These are phyloP conservation scores for Anthonomus grandis DNA, from an alignment of 1,140 invertebrate species.

Conservation along the genomic window DNA sequence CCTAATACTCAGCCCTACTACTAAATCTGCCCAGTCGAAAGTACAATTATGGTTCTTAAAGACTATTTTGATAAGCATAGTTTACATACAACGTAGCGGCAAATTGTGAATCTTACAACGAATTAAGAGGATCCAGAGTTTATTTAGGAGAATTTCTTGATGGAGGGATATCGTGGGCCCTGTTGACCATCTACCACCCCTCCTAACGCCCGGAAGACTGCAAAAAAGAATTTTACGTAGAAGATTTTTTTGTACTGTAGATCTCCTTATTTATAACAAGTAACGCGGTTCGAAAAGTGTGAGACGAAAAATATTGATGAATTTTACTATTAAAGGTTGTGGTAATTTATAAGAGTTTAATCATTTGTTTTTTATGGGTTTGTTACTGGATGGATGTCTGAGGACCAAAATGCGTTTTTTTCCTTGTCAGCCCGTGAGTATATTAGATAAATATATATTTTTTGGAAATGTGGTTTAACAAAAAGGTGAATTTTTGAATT, in stretches of 20 bases:
- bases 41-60: slow-evolving; percentile 13
- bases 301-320: slow-evolving; percentile 5
- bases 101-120: no score
- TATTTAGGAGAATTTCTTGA: no score
- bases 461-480: no score
- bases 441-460: no score
- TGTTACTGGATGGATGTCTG: background rate
- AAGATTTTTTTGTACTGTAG: slow-evolving; percentile 10
- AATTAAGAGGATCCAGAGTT: no score
- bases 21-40: slow-evolving; percentile 9
- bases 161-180: no score
- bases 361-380: background rate
- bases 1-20: no score
- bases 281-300: background rate
- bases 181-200: no score
- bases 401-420: slow-evolving; percentile 2
- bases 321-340: slow-evolving; percentile 23
- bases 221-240: slow-evolving; percentile 8
- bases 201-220: no score
- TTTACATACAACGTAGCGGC: no score
- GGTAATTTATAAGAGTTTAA: slow-evolving; percentile 20
- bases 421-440: no score
- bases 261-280: slow-evolving; percentile 18
- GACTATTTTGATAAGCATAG: slow-evolving; percentile 15
- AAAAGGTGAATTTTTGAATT: no score